Conservation (phyloP, 2,888 invertebrate genomes). For the Archips xylosteana region DNA sequence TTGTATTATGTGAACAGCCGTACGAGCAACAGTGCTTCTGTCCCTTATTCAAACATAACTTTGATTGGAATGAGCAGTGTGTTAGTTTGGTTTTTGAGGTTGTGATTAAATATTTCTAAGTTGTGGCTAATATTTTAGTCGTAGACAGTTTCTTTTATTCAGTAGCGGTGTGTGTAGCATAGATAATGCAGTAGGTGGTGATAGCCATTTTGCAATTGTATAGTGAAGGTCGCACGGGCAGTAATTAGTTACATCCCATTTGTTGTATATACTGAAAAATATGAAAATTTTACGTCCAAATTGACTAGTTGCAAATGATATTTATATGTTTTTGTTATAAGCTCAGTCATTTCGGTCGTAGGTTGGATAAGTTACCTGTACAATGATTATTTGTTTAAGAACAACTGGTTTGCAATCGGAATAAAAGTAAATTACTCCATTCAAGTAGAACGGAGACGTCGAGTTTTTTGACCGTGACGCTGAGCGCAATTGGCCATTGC, state of each 20-base stretch:
- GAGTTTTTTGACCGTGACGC: constrained; percentile 19
- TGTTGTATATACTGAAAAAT: neutral
- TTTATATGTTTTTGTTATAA: no score
- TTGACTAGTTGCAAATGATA: neutral
- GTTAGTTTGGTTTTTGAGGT: constrained; percentile 23
- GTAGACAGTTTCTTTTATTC: neutral
- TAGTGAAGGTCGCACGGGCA: constrained; percentile 29
- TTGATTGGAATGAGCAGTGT: constrained; percentile 6
- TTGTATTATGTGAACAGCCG: constrained; percentile 72
- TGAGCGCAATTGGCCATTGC: constrained; percentile 18
- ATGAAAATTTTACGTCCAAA: neutral
- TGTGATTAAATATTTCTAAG: constrained; percentile 4
- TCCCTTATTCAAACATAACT: constrained; percentile 34
- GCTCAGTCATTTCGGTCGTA: neutral
- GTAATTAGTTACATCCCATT: constrained; percentile 40
- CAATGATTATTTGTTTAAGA: constrained; percentile 2
- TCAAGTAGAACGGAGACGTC: constrained; percentile 24
- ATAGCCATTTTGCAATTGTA: neutral
- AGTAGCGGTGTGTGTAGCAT: neutral
- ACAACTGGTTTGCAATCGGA: constrained; percentile 3
- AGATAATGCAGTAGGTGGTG: neutral
- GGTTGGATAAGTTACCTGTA: neutral
- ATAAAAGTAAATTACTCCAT: constrained; percentile 22
- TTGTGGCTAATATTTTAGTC: neutral
- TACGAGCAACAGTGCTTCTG: constrained; percentile 53